phyloP scores from a whole-genome alignment of 2,888 invertebrate species.

The Drosophila seclusa region DNA sequence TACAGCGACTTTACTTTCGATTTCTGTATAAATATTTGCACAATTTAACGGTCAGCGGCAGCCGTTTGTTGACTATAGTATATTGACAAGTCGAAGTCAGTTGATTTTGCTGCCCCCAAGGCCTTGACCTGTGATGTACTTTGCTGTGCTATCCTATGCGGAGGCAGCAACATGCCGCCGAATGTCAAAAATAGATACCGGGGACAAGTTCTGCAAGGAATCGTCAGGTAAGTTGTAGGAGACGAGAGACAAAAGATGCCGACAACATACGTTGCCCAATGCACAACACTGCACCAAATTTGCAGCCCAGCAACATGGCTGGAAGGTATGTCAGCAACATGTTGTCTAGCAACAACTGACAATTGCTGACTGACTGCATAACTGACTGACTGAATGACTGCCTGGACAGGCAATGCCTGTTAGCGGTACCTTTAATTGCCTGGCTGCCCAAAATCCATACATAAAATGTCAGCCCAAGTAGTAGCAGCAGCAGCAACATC shows the following conservation, averaged over 20 bases:
- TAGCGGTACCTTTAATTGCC: slow-evolving; percentile 69
- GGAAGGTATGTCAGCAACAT: slow-evolving; percentile 62
- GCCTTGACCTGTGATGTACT: slow-evolving; percentile 52
- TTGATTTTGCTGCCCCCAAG: slow-evolving; percentile 43
- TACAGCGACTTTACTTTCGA: slow-evolving; percentile 65
- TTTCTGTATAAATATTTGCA: slow-evolving; percentile 70
- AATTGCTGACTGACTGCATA: slow-evolving; percentile 50
- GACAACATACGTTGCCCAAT: slow-evolving; percentile 42
- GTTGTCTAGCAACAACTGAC: slow-evolving; percentile 61
- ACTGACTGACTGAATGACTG: slow-evolving; percentile 54
- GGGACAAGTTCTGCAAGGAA: slow-evolving; percentile 21
- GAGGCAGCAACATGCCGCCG: slow-evolving; percentile 20
- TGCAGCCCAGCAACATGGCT: slow-evolving; percentile 51
- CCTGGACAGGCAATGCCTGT: slow-evolving; percentile 57
- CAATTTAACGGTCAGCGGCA: slow-evolving; percentile 70
- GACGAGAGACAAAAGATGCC: slow-evolving; percentile 57
- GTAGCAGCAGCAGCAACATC: slow-evolving; percentile 18
- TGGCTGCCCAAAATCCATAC: slow-evolving; percentile 61
- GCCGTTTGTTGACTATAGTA: slow-evolving; percentile 39
- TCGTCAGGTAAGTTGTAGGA: slow-evolving; percentile 53
- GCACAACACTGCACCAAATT: slow-evolving; percentile 56
- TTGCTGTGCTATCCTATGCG: neutral
- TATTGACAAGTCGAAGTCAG: slow-evolving; percentile 20
- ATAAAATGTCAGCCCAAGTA: slow-evolving; percentile 55
- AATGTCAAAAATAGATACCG: slow-evolving; percentile 50